Evolutionary conservation across 1,140 invertebrate genomes (phyloP), one percentile per base, ranked within the genome.

Genomic region (Pseudobourletiella spinata): DNA sequence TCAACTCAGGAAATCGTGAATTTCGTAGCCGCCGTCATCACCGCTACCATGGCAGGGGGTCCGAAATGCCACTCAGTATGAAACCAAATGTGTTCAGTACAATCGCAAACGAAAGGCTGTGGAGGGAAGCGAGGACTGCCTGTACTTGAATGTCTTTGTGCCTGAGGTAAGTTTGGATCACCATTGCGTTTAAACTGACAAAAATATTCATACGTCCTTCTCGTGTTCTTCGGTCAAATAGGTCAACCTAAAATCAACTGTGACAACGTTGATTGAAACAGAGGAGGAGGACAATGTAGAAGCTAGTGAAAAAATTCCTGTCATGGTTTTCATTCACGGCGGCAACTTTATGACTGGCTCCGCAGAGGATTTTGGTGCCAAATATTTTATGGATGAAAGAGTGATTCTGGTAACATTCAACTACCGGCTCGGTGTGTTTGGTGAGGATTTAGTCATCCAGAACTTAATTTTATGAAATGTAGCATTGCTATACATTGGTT

Each of bases 381-480:
- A 61, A 22, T 65, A 61, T 59, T 24, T 65, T n/a, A 57, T 57
- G 24, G 64, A 65, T 54, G 59, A 65, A 26, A 24, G 42, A 20
- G 32, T 58, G 20, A 28, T 65, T 2, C 25, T 65, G 14, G 64
- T 65, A 2, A 59, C 32, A 6, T 22, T 61, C 15, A 65, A 65
- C 26, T 65, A 65, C 39, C 22, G 63, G 35, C 29, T 64, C 3
- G 63, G 63, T 4, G 57, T 32, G 0, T 35, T 64, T n/a, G 63
- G 61, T 63, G 26, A 3, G 46, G 20, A 18, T 39, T 60, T n/a
- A n/a, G n/a, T n/a, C n/a, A n/a, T n/a, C n/a, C n/a, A n/a, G n/a
- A n/a, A n/a, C n/a, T n/a, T n/a, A n/a, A n/a, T n/a, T n/a, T n/a
- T n/a, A n/a, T n/a, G n/a, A n/a, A n/a, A n/a, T n/a, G n/a, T n/a